phyloP scores from a whole-genome alignment of 2,797 vertebrate genomes.

The Poecilia velifera region DNA sequence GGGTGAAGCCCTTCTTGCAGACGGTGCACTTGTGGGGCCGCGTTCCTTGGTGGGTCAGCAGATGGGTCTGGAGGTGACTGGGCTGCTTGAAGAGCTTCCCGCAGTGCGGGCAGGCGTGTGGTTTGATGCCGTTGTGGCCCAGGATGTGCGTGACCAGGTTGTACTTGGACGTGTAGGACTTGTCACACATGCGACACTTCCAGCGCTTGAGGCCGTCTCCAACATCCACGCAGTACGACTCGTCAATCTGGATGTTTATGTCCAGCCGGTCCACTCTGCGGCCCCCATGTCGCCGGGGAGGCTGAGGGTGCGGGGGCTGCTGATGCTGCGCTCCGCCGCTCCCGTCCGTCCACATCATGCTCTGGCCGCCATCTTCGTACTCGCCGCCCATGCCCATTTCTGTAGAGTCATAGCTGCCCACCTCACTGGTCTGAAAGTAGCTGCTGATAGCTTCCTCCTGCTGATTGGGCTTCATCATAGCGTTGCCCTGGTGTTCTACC shows the following conservation, averaged over 20 bases:
- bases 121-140: conserved; percentile 97
- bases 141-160: conserved; percentile 98
- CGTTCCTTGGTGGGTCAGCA: conserved; percentile 95
- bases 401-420: conserved; percentile 79
- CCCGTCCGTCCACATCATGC: conserved; percentile 82
- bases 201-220: conserved; percentile 94
- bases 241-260: conserved; percentile 97
- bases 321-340: conserved; percentile 57
- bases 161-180: conserved; percentile 98
- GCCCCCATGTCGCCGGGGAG: conserved; percentile 81
- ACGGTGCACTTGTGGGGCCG: conserved; percentile 96
- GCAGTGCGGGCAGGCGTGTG: conserved; percentile 93
- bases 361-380: conserved; percentile 81
- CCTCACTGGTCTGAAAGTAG: conserved; percentile 84
- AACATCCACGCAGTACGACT: conserved; percentile 95
- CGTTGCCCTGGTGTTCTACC: conserved; percentile 67
- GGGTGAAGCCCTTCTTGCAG: conserved; percentile 96
- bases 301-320: conserved; percentile 67
- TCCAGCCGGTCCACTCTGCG: conserved; percentile 95
- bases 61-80: conserved; percentile 96
- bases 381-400: conserved; percentile 82
- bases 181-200: conserved; percentile 98
- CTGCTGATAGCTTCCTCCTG: conserved; percentile 82
- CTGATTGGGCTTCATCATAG: conserved; percentile 75
- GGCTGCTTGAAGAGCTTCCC: conserved; percentile 98